phyloP scores from a whole-genome alignment of 2,113 vertebrate species.

The Rhagologus leucostigma region DNA sequence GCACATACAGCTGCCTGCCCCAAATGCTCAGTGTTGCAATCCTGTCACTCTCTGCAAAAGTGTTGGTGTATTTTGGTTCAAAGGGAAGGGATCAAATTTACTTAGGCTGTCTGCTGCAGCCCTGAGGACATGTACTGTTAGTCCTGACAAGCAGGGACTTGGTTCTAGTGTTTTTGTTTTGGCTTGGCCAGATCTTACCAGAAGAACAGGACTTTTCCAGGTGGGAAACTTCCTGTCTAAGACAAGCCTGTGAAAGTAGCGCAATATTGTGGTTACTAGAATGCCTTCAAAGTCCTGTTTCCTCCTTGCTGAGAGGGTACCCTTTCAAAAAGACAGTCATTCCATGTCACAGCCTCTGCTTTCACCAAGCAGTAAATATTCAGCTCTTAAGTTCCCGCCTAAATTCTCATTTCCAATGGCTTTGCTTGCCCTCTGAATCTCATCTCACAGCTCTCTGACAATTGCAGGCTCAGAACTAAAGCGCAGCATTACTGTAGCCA shows the following conservation, averaged over 20 bases:
- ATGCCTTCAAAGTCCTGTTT: background rate
- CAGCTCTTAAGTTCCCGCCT: background rate
- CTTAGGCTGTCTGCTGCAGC: background rate
- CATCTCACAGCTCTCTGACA: background rate
- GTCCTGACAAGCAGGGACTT: background rate
- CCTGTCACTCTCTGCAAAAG: background rate
- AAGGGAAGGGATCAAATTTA: background rate
- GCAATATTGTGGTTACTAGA: background rate
- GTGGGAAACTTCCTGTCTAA: background rate
- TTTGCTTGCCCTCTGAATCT: background rate
- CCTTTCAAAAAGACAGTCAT: background rate
- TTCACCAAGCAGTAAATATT: background rate
- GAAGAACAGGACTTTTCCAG: background rate
- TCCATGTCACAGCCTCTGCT: background rate
- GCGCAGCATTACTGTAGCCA: background rate
- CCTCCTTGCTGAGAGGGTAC: background rate
- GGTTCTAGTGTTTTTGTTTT: background rate
- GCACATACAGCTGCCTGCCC: background rate
- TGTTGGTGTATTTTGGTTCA: background rate
- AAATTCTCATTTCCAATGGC: background rate
- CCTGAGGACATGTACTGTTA: background rate
- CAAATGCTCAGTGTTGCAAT: background rate
- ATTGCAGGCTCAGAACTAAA: background rate
- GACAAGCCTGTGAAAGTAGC: background rate
- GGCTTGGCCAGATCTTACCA: background rate